These are phyloP conservation scores for Lipophrys pholis DNA, from an alignment of 2,113 vertebrate species.

Conservation along the genomic window DNA sequence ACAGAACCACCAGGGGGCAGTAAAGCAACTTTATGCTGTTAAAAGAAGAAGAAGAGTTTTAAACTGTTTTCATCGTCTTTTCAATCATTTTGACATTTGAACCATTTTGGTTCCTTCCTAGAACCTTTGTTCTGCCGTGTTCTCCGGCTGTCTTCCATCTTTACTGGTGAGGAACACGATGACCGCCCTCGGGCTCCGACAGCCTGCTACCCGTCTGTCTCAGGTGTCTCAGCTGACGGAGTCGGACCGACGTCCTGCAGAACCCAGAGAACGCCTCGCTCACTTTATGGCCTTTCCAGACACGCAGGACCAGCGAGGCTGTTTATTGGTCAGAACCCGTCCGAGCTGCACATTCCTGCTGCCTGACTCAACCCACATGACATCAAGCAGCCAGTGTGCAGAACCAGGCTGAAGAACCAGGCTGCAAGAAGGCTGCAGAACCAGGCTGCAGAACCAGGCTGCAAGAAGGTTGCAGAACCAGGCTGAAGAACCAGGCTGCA, in stretches of 20 bases:
- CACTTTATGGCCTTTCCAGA: constrained; percentile 65
- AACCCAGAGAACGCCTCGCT: not conserved
- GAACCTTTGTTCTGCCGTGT: too few species aligned
- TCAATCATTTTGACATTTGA: too few species aligned
- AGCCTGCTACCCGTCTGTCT: not conserved
- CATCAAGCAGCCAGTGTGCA: constrained; percentile 36
- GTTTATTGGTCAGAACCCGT: constrained; percentile 58
- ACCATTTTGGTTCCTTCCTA: too few species aligned
- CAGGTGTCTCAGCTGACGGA: constrained; percentile 1
- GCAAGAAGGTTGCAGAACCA: too few species aligned
- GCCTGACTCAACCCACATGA: constrained; percentile 64
- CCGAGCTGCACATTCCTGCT: constrained; percentile 66
- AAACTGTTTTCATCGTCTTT: too few species aligned
- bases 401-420: not conserved
- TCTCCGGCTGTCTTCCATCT: too few species aligned
- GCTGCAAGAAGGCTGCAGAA: not conserved
- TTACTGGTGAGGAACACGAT: constrained; percentile 5
- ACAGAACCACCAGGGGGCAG: too few species aligned
- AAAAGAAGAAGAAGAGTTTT: too few species aligned
- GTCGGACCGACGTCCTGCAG: not conserved
- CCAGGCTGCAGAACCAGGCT: too few species aligned
- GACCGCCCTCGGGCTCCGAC: not conserved
- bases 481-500: too few species aligned
- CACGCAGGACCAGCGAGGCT: constrained; percentile 43
- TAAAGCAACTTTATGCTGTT: too few species aligned